Conservation (phyloP, 64 coral and sea anemone species). For the Dendronephthya gigantea region DNA sequence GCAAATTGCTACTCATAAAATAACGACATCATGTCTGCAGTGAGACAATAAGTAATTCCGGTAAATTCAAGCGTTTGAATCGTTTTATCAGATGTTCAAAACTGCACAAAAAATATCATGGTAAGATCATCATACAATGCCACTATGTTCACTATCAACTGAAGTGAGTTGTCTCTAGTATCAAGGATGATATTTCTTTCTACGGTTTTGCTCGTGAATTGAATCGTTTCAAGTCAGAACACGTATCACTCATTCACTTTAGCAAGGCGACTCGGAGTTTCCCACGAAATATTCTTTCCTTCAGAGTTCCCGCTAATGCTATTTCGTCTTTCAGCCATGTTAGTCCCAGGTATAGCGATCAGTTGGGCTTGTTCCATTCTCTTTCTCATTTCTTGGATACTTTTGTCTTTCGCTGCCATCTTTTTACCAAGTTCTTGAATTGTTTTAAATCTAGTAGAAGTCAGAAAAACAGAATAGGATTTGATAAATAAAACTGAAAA, state of each 20-base stretch:
- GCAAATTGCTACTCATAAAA: too few relatives aligned
- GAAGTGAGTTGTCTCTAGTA: too few relatives aligned
- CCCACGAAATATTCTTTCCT: not conserved
- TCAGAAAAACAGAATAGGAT: not conserved
- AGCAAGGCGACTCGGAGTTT: not conserved
- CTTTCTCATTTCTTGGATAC: not conserved
- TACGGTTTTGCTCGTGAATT: too few relatives aligned
- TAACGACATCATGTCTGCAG: too few relatives aligned
- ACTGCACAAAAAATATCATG: too few relatives aligned
- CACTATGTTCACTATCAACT: too few relatives aligned
- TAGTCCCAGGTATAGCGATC: not conserved
- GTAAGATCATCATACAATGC: too few relatives aligned
- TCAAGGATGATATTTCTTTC: too few relatives aligned
- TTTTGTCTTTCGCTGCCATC: not conserved
- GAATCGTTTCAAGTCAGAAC: not conserved
- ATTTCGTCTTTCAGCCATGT: not conserved
- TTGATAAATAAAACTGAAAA: not conserved
- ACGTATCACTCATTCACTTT: not conserved
- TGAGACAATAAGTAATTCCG: too few relatives aligned
- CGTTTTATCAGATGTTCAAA: too few relatives aligned
- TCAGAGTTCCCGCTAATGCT: not conserved
- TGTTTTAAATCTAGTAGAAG: not conserved
- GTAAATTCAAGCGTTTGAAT: too few relatives aligned
- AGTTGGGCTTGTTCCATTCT: conserved; percentile 14
- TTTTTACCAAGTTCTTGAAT: conserved; percentile 14